Evolutionary conservation across 2,888 invertebrate genomes (phyloP), one percentile per base, ranked within the genome.

Genomic region (Philonicus albiceps): DNA sequence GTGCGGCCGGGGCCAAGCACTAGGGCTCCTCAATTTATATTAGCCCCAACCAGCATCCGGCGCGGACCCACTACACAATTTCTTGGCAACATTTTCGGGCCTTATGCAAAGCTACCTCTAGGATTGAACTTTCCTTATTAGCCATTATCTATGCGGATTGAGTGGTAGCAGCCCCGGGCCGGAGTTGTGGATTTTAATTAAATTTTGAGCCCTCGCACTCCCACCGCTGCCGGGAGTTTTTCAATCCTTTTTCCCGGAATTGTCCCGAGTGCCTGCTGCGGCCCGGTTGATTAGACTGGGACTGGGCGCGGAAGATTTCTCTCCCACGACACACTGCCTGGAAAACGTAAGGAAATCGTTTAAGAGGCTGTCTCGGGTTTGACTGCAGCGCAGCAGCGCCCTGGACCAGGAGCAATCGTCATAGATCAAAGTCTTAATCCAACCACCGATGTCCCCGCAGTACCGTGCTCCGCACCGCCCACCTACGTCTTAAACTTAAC

Each of bases 381-480:
- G 75, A 76, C 85, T 76, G 37, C 27, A 81, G 64, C 30, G 13
- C 31, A 31, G 84, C 40, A 72, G 43, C 37, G 1, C 16, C 2
- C 22, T 19, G 37, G 55, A 40, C 83, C 40, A 64, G 64, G n/a
- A 78, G 80, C 78, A 86, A 78, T 78, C 72, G 86, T 78, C 86
- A 55, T 86, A 86, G 86, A 86, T 86, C 86, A 86, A 86, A 86
- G 86, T 64, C 86, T 86, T 86, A 86, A 86, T 86, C 86, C 86
- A 34, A 27, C 55, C 53, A 78, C 64, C 76, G 40, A 76, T 64
- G 73, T 72, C 86, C 73, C 30, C 27, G 11, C 22, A 34, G 55
- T 55, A 27, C 55, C 22, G 19, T 22, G 22, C 13, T 11, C 37
- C 72, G 19, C 55, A 22, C 37, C 49, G n/a, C 43, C 49, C 73